Conservation (phyloP, 2,797 vertebrate species). For the Thunnus albacares region DNA sequence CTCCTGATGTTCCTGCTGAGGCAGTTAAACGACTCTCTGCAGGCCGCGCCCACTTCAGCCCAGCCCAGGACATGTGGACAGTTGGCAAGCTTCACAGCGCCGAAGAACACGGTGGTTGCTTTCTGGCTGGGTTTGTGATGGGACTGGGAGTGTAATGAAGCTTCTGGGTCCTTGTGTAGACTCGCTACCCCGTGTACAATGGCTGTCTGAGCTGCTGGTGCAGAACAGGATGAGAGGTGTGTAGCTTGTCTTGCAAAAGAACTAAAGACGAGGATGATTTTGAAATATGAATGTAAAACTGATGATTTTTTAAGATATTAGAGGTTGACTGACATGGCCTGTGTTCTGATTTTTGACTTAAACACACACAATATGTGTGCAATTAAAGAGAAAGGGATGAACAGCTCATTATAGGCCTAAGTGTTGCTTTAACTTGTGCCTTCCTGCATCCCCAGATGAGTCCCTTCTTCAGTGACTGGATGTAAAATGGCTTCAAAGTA, state of each 20-base stretch:
- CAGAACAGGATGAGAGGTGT: constrained; percentile 38
- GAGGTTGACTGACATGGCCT: not conserved
- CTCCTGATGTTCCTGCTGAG: constrained; percentile 76
- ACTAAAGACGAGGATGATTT: not conserved
- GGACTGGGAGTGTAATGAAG: constrained; percentile 70
- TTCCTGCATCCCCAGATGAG: constrained; percentile 8
- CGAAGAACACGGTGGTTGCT: constrained; percentile 53
- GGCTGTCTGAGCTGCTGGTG: constrained; percentile 48
- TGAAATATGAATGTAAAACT: constrained; percentile 2
- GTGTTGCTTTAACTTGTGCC: constrained; percentile 2
- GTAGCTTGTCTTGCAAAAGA: constrained; percentile 13
- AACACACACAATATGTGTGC: not conserved
- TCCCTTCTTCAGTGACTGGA: not conserved
- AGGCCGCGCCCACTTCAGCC: constrained; percentile 63
- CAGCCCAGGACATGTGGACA: constrained; percentile 67
- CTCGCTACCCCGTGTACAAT: constrained; percentile 49
- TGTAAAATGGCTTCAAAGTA: constrained; percentile 37
- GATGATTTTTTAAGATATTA: not conserved
- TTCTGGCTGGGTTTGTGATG: constrained; percentile 61
- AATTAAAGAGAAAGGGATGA: not conserved
- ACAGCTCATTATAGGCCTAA: not conserved
- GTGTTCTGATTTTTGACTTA: not conserved
- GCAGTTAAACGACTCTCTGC: constrained; percentile 63
- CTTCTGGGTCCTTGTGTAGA: constrained; percentile 72
- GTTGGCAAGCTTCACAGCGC: constrained; percentile 52